A percentile compares a stretch with the other conserved stretches of the same genome.
phyloP scores from a whole-genome alignment of 2,797 vertebrate species.

The Vespertilio murinus region DNA sequence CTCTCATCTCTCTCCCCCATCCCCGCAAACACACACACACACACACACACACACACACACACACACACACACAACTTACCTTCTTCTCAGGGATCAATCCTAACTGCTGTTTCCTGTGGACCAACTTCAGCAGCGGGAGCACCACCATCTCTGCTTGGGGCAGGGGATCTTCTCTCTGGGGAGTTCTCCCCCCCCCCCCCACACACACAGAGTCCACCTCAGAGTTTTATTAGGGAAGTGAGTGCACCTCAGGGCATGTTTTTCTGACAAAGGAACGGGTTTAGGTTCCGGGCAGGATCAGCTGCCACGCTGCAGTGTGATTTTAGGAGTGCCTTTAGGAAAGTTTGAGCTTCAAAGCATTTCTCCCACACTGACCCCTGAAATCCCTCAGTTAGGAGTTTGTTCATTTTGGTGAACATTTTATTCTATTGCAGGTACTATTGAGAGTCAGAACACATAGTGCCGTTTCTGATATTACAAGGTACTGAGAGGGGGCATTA shows the following conservation, averaged over 20 bases:
- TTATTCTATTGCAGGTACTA: neutral
- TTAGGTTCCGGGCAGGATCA: neutral
- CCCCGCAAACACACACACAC: no score
- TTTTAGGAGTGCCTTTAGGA: constrained; percentile 20
- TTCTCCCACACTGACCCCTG: neutral
- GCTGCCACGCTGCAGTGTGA: neutral
- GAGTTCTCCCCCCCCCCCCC: neutral
- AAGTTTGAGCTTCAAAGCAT: neutral
- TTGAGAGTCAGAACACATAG: neutral
- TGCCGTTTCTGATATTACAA: no score
- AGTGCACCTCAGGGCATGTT: neutral
- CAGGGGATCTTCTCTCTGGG: neutral
- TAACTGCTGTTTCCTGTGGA: neutral
- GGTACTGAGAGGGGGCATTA: no score
- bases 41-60: no score
- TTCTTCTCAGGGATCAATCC: neutral
- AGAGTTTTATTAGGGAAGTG: neutral
- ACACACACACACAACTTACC: neutral
- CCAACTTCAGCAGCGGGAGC: neutral
- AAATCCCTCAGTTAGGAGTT: neutral
- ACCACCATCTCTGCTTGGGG: neutral
- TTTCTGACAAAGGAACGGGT: neutral
- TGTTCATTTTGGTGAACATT: neutral
- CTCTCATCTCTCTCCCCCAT: neutral
- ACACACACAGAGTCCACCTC: neutral